A percentile compares a stretch with the other conserved stretches of the same genome.
phyloP scores from a whole-genome alignment of 2,888 invertebrate genomes.

The Limnephilus marmoratus region DNA sequence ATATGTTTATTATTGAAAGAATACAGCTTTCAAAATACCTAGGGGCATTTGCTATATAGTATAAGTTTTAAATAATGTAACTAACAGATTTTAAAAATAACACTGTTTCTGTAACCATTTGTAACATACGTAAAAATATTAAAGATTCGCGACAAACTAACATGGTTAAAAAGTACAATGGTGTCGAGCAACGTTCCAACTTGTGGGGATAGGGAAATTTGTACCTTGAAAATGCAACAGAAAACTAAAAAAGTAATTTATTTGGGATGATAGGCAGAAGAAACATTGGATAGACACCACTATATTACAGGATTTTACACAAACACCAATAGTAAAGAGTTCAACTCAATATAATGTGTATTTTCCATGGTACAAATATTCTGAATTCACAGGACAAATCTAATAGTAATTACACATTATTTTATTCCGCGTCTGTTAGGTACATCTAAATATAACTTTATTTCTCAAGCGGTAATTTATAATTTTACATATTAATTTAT shows the following conservation, averaged over 20 bases:
- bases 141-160: constrained; percentile 38
- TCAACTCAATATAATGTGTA: neutral
- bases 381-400: neutral
- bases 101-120: constrained; percentile 47
- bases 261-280: neutral
- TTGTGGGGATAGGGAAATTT: neutral
- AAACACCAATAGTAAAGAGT: neutral
- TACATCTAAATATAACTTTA: neutral
- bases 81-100: constrained; percentile 54
- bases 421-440: neutral
- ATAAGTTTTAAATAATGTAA: constrained; percentile 50
- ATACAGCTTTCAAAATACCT: constrained; percentile 58
- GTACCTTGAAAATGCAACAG: neutral
- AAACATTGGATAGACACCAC: constrained; percentile 18
- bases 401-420: neutral
- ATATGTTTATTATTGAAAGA: constrained; percentile 59
- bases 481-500: neutral
- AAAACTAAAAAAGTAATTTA: neutral
- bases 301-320: constrained; percentile 3
- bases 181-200: constrained; percentile 2
- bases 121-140: constrained; percentile 57
- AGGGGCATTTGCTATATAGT: constrained; percentile 49
- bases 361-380: neutral
- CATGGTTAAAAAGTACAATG: constrained; percentile 33
- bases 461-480: neutral